These are phyloP conservation scores for Temnothorax rugatulus DNA, from an alignment of 2,888 invertebrate genomes.

Conservation along the genomic window DNA sequence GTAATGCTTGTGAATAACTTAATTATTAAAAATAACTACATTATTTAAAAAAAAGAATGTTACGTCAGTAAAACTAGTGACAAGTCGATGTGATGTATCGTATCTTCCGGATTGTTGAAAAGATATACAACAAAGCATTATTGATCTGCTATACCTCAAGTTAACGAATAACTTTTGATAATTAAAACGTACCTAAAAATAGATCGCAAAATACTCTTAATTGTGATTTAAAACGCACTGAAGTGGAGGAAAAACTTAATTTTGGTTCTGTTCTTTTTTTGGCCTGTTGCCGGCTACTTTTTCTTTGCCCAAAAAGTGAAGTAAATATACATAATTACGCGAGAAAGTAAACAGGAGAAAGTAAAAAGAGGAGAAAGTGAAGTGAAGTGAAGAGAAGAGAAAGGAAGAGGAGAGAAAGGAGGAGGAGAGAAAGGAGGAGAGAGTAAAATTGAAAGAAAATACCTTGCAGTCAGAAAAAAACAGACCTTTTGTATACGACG, in stretches of 20 bases:
- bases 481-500: not conserved
- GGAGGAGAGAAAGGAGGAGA: not conserved
- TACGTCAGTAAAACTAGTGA: slow-evolving; percentile 13
- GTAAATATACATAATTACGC: not conserved
- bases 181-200: not conserved
- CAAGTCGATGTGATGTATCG: not conserved
- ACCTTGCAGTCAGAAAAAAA: not conserved
- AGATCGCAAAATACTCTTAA: not conserved
- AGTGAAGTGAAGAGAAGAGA: not conserved
- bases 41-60: not conserved
- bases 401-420: not conserved
- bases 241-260: not conserved
- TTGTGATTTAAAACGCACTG: not conserved
- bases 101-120: not conserved
- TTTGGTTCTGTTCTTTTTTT: not conserved
- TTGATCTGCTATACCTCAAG: not conserved
- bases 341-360: not conserved
- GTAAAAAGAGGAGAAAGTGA: not conserved
- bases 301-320: not conserved
- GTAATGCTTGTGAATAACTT: not conserved
- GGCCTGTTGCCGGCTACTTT: not conserved
- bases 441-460: not conserved
- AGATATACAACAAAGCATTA: not conserved
- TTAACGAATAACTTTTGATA: not conserved
- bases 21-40: not conserved